Percentiles rank a stretch among this genome's conserved stretches.
phyloP scores from a whole-genome alignment of 2,888 invertebrate species.

The Metellina segmentata region DNA sequence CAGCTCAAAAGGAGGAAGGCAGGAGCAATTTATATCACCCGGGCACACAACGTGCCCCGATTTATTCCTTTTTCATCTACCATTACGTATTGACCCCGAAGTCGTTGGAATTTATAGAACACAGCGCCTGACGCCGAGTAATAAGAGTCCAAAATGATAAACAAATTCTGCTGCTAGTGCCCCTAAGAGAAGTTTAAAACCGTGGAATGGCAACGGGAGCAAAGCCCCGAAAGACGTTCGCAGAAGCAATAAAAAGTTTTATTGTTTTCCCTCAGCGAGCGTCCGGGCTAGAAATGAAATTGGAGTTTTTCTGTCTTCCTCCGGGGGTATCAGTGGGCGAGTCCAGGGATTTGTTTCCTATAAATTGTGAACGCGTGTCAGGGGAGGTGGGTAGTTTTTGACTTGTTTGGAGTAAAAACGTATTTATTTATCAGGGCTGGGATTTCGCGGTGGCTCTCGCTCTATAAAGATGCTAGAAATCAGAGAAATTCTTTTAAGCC shows the following conservation, averaged over 20 bases:
- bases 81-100: background rate
- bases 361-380: constrained; percentile 37
- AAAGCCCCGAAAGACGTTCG: constrained; percentile 5
- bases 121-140: background rate
- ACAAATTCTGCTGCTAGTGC: constrained; percentile 23
- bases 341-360: constrained; percentile 40
- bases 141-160: constrained; percentile 38
- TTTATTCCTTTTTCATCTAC: background rate
- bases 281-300: constrained; percentile 43
- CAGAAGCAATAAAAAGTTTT: constrained; percentile 49
- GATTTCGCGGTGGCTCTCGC: background rate
- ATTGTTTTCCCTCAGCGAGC: constrained; percentile 1
- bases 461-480: background rate
- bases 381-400: constrained; percentile 25
- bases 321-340: constrained; percentile 7
- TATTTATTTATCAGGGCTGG: constrained; percentile 19
- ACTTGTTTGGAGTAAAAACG: constrained; percentile 28
- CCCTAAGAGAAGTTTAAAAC: constrained; percentile 41
- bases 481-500: background rate
- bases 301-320: constrained; percentile 23
- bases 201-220: background rate
- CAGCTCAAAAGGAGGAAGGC: background rate
- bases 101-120: background rate
- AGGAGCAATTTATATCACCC: background rate
- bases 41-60: background rate